These are phyloP conservation scores for Craniophora ligustri DNA, from an alignment of 2,888 invertebrate species.

Conservation along the genomic window DNA sequence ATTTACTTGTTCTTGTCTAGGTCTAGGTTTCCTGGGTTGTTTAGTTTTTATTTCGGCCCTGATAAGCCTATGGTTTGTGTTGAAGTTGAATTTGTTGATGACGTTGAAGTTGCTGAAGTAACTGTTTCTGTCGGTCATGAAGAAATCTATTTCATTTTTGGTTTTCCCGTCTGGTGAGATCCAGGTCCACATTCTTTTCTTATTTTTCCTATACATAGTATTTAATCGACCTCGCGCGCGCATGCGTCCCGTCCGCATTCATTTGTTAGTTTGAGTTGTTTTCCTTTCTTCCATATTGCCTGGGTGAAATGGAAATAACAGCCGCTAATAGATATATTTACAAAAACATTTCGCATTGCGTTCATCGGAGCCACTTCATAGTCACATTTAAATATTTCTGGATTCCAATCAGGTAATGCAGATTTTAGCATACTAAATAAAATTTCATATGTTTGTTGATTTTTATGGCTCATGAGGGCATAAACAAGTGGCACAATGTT, in stretches of 20 bases:
- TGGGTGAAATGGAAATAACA: constrained; percentile 28
- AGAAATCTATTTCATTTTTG: background rate
- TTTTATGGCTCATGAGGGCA: constrained; percentile 32
- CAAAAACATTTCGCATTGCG: constrained; percentile 23
- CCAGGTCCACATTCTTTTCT: too few relatives aligned
- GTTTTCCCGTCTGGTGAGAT: too few relatives aligned
- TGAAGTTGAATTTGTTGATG: background rate
- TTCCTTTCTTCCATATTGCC: constrained; percentile 26
- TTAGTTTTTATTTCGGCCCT: background rate
- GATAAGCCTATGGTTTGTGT: background rate
- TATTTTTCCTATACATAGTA: too few relatives aligned
- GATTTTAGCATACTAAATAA: constrained; percentile 29
- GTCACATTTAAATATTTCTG: constrained; percentile 32
- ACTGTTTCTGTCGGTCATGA: background rate
- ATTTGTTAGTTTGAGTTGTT: constrained; percentile 20
- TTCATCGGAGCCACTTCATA: constrained; percentile 33
- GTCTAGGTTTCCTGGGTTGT: background rate
- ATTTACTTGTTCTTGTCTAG: background rate
- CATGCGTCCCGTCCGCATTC: too few relatives aligned
- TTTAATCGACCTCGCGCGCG: too few relatives aligned
- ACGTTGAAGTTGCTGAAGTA: background rate
- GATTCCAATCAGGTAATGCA: constrained; percentile 41
- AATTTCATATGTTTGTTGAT: constrained; percentile 26
- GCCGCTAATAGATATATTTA: constrained; percentile 19
- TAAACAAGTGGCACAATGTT: constrained; percentile 38